Conservation (phyloP, 2,888 invertebrate genomes). For the Netelia inedita region DNA sequence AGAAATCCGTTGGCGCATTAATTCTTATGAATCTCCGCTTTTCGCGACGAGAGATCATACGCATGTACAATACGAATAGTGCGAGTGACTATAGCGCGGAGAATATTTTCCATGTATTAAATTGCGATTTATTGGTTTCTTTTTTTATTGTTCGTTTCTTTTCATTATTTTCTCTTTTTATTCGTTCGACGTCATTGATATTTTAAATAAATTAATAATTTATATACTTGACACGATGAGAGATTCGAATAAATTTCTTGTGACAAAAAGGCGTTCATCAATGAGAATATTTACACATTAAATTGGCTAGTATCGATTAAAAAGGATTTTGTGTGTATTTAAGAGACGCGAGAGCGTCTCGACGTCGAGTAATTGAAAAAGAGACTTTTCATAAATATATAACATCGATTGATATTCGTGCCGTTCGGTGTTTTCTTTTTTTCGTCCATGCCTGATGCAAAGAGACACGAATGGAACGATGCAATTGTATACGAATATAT, state of each 20-base stretch:
- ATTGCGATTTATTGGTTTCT: conserved; percentile 10
- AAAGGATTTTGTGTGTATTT: conserved; percentile 11
- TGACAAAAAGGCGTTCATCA: conserved; percentile 46
- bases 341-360: too few species aligned
- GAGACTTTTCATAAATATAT: not conserved
- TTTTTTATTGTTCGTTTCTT: not conserved
- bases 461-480: conserved; percentile 9
- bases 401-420: conserved; percentile 1
- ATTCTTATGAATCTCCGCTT: not conserved
- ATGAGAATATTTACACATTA: conserved; percentile 69
- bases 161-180: not conserved
- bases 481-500: not conserved
- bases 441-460: not conserved
- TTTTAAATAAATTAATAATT: conserved; percentile 43
- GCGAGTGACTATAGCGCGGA: conserved; percentile 24
- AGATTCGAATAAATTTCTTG: conserved; percentile 48
- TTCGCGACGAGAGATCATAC: not conserved
- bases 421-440: conserved; percentile 3
- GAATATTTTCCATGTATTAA: conserved; percentile 41
- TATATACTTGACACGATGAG: conserved; percentile 14
- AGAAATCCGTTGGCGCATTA: not conserved
- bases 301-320: conserved; percentile 51
- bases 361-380: too few species aligned
- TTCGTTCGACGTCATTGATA: conserved; percentile 5
- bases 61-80: not conserved